Conservation (phyloP, 2,113 vertebrate genomes). For the Laticauda colubrina region DNA sequence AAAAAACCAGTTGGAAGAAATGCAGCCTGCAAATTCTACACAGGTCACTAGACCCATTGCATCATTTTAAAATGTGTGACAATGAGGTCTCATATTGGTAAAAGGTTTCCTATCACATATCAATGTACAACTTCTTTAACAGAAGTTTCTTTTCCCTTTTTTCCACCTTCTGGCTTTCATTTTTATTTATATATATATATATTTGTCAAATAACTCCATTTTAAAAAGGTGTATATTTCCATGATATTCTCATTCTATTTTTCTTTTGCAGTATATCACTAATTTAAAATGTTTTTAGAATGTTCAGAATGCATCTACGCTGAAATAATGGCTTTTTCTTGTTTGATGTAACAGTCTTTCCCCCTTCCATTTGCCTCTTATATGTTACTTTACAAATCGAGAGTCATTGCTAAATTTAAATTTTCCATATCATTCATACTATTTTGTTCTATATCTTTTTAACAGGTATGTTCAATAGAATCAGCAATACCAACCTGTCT, state of each 20-base stretch:
- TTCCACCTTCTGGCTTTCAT: accelerated
- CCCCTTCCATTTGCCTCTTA: not conserved
- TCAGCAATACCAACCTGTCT: constrained; percentile 31
- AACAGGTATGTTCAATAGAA: not conserved
- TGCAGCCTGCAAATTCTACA: not conserved
- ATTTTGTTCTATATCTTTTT: constrained; percentile 1
- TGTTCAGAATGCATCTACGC: not conserved
- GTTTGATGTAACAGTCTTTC: not conserved
- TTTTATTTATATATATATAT: not conserved
- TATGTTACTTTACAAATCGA: not conserved
- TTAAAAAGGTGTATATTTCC: not conserved
- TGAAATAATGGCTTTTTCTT: not conserved
- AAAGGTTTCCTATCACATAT: not conserved
- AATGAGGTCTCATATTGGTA: not conserved
- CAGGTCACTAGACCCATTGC: not conserved
- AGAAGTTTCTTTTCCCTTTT: not conserved
- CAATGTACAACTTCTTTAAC: not conserved
- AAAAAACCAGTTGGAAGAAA: accelerated
- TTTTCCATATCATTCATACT: not conserved
- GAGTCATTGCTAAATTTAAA: not conserved
- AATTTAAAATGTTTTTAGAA: not conserved
- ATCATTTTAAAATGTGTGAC: not conserved
- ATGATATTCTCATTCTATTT: not conserved
- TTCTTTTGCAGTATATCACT: not conserved
- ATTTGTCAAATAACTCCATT: not conserved